A percentile compares a stretch with the other conserved stretches of the same genome.
Evolutionary conservation across 2,797 vertebrate species (phyloP).

Genomic region (Euphonia xanthogaster): DNA sequence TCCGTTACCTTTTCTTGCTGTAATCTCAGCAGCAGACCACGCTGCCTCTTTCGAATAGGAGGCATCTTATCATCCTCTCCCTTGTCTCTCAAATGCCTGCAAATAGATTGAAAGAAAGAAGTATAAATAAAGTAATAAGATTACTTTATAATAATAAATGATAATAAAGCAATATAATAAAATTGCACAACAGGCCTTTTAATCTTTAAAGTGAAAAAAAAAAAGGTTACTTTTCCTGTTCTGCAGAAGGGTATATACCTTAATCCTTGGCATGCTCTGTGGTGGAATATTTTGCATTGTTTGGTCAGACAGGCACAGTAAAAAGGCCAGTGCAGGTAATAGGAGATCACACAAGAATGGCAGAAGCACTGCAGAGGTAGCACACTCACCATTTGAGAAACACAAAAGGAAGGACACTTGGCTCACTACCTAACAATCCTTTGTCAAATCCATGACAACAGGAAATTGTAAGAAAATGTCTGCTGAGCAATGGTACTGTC

Average conservation of each 20-base stretch:
- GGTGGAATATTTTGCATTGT: neutral
- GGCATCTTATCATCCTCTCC: constrained; percentile 99
- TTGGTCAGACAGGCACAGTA: neutral
- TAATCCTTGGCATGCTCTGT: neutral
- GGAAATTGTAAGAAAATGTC: neutral
- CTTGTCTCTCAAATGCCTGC: constrained; percentile 89
- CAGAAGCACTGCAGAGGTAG: neutral
- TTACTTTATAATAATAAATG: neutral
- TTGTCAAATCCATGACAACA: neutral
- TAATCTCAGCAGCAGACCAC: constrained; percentile 90
- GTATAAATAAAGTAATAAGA: neutral
- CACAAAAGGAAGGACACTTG: neutral
- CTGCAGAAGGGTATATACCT: neutral
- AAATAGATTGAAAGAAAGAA: neutral
- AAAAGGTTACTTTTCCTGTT: neutral
- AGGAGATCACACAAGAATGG: fast-evolving
- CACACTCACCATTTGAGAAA: neutral
- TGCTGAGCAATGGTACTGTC: neutral
- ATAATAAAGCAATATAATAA: neutral
- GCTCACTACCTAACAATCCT: neutral
- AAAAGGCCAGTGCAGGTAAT: neutral
- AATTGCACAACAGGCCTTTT: neutral
- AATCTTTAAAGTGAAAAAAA: neutral
- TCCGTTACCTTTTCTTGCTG: constrained; percentile 94
- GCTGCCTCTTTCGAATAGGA: constrained; percentile 93